Conservation (phyloP, 2,113 vertebrate species). For the Trochalopteron elliotii region DNA sequence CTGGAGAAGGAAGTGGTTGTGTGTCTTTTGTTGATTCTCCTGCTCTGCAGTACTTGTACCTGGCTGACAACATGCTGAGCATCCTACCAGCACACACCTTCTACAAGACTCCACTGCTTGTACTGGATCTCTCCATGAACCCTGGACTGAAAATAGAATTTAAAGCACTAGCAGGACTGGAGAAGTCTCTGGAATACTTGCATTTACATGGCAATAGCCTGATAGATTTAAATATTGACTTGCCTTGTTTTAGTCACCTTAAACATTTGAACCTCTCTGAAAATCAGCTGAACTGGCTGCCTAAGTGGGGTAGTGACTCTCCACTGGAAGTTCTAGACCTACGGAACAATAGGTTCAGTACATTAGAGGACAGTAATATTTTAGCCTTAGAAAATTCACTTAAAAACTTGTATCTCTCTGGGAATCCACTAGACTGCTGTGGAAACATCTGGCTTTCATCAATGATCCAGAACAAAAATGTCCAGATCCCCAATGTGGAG, state of each 20-base stretch:
- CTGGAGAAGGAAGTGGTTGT: conserved; percentile 60
- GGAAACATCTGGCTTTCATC: conserved; percentile 81
- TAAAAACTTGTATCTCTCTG: conserved; percentile 84
- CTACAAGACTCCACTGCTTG: conserved; percentile 74
- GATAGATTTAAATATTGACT: conserved; percentile 73
- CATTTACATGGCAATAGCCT: conserved; percentile 82
- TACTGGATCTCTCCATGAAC: conserved; percentile 87
- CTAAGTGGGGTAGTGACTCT: conserved; percentile 76
- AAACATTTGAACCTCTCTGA: conserved; percentile 85
- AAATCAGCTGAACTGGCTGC: conserved; percentile 84
- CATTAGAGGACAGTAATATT: conserved; percentile 80
- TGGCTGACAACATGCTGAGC: conserved; percentile 81
- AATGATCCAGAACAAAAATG: conserved; percentile 78
- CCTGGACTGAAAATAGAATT: conserved; percentile 77
- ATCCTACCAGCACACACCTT: conserved; percentile 76
- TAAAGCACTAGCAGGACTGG: conserved; percentile 82
- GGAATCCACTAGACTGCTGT: conserved; percentile 92
- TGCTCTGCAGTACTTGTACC: conserved; percentile 76
- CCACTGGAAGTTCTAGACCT: conserved; percentile 83
- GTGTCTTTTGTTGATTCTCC: conserved; percentile 70
- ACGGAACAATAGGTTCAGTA: conserved; percentile 87
- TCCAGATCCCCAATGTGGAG: conserved; percentile 80
- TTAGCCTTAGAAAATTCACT: conserved; percentile 82
- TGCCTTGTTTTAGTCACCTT: conserved; percentile 82
- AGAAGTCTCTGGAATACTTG: conserved; percentile 82